phyloP scores from a whole-genome alignment of 1,140 invertebrate genomes.

The Nebria ingens region DNA sequence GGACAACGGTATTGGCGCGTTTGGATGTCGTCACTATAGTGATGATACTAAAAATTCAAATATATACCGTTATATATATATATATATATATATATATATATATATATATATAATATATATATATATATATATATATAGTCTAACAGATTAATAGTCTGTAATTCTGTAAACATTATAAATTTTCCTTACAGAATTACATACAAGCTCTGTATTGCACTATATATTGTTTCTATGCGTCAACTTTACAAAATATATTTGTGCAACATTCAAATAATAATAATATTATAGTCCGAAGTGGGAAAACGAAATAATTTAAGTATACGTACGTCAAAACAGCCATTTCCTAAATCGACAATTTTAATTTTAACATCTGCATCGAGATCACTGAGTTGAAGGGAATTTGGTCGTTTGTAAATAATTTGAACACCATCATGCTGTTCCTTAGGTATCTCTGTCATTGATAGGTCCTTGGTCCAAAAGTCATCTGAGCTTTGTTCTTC shows the following conservation, averaged over 20 bases:
- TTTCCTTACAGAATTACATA: too few relatives aligned
- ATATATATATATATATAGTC: too few relatives aligned
- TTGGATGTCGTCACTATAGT: slow-evolving; percentile 95
- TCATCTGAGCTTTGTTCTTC: slow-evolving; percentile 32
- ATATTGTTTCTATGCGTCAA: not conserved
- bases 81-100: not conserved
- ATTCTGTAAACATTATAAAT: too few relatives aligned
- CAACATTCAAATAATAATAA: not conserved
- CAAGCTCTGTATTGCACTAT: too few relatives aligned
- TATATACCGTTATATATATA: not conserved
- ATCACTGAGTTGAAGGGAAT: slow-evolving; percentile 51
- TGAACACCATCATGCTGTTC: slow-evolving; percentile 17
- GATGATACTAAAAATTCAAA: slow-evolving; percentile 47
- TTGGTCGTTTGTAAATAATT: slow-evolving; percentile 36
- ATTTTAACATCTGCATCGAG: slow-evolving; percentile 75
- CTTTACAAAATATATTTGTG: not conserved
- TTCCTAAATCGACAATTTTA: slow-evolving; percentile 96
- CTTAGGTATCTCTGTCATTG: slow-evolving; percentile 19
- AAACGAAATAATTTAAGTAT: too few relatives aligned
- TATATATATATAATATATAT: not conserved
- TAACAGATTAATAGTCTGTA: too few relatives aligned
- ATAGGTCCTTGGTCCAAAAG: slow-evolving; percentile 27
- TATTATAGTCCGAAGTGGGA: too few relatives aligned
- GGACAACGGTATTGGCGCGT: slow-evolving; percentile 95
- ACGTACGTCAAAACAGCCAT: slow-evolving; percentile 92